Conservation (phyloP, 1,140 invertebrate species). For the Trachymyrmex septentrionalis region DNA sequence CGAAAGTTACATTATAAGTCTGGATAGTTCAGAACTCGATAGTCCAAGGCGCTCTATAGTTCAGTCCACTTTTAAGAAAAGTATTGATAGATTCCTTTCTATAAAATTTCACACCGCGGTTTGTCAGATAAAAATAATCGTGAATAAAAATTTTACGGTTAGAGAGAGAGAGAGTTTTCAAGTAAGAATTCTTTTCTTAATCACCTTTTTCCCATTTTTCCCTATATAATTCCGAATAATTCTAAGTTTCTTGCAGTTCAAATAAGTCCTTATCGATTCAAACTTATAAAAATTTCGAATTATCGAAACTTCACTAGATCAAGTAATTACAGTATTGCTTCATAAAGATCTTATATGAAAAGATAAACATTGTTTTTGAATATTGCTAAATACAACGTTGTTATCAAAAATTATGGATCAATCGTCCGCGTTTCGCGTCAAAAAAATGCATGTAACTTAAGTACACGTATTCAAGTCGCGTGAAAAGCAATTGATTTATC, state of each 20-base stretch:
- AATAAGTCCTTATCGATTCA: background rate
- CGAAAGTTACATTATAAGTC: slow-evolving; percentile 33
- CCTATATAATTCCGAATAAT: background rate
- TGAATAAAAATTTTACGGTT: background rate
- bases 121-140: background rate
- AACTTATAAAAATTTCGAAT: background rate
- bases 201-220: background rate
- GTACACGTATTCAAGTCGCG: slow-evolving; percentile 51
- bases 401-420: slow-evolving; percentile 9
- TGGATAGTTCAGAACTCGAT: slow-evolving; percentile 30
- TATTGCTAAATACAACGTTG: background rate
- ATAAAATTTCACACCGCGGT: background rate
- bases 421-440: background rate
- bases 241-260: background rate
- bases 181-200: background rate
- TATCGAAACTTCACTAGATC: background rate
- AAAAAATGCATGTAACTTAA: slow-evolving; percentile 30
- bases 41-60: background rate
- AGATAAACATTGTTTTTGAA: background rate
- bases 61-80: slow-evolving; percentile 16
- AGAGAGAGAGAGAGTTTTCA: too few species aligned
- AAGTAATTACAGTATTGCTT: background rate
- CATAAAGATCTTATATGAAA: background rate
- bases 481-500: slow-evolving; percentile 67
- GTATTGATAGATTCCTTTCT: slow-evolving; percentile 29